phyloP scores from a whole-genome alignment of 1,140 invertebrate genomes.

The Bombyx mori region DNA sequence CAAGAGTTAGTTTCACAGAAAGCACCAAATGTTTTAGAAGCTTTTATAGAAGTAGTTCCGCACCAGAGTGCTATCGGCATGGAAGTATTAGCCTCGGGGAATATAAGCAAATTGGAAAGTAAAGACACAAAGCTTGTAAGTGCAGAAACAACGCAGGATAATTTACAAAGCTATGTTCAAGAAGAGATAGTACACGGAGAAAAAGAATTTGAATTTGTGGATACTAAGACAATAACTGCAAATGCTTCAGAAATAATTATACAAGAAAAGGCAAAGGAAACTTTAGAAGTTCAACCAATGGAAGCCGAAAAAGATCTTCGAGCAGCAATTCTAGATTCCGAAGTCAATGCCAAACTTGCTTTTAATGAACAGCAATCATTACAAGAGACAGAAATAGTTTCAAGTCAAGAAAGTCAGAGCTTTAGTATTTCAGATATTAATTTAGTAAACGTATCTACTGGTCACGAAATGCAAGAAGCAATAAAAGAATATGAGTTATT shows the following conservation, averaged over 20 bases:
- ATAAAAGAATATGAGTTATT: constrained; percentile 31
- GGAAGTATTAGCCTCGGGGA: constrained; percentile 33
- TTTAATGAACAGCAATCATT: constrained; percentile 35
- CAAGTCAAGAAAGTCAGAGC: constrained; percentile 30
- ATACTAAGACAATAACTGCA: constrained; percentile 15
- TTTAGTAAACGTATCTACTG: constrained; percentile 18
- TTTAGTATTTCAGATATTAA: constrained; percentile 17
- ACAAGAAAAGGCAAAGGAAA: constrained; percentile 30
- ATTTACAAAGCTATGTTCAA: constrained; percentile 32
- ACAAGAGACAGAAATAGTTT: constrained; percentile 30
- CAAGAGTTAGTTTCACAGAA: constrained; percentile 20
- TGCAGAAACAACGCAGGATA: constrained; percentile 25
- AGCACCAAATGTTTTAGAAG: constrained; percentile 21
- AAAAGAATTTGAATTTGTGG: constrained; percentile 30
- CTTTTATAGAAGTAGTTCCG: constrained; percentile 31
- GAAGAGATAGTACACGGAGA: constrained; percentile 31
- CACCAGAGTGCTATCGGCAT: constrained; percentile 33
- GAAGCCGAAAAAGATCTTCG: constrained; percentile 37
- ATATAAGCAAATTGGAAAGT: constrained; percentile 23
- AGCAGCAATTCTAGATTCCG: constrained; percentile 9
- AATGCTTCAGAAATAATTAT: constrained; percentile 24
- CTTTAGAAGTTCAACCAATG: constrained; percentile 27
- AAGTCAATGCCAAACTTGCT: constrained; percentile 16
- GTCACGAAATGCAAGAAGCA: constrained; percentile 33
- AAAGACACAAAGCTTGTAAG: constrained; percentile 13